phyloP scores from a whole-genome alignment of 2,113 vertebrate genomes.

The Deroptyus accipitrinus region DNA sequence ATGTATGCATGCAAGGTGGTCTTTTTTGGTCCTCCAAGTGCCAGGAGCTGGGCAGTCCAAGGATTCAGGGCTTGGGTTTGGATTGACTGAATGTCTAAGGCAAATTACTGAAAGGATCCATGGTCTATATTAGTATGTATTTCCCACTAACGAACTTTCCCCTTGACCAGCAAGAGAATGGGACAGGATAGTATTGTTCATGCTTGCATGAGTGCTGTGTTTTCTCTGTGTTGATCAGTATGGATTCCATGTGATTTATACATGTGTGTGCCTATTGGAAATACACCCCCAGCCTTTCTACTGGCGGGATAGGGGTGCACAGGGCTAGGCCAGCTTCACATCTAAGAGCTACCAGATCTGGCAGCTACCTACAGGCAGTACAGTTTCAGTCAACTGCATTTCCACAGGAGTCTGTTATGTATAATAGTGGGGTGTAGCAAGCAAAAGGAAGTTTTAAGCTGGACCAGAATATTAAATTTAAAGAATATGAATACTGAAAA shows the following conservation, averaged over 20 bases:
- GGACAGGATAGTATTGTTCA: background rate
- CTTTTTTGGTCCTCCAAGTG: background rate
- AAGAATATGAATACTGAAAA: background rate
- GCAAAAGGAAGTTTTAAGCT: background rate
- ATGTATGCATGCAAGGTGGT: accelerated
- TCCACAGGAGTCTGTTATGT: background rate
- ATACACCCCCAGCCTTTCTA: accelerated
- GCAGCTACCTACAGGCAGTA: background rate
- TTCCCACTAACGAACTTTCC: background rate
- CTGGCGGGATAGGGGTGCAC: background rate
- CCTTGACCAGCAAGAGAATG: background rate
- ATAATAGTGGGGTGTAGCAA: accelerated
- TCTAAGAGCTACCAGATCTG: background rate
- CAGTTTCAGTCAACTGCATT: background rate
- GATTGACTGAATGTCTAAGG: background rate
- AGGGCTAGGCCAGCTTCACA: background rate
- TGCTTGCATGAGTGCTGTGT: background rate
- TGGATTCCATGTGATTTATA: background rate
- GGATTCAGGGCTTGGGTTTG: background rate
- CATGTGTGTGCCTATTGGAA: accelerated
- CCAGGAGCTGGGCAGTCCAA: too few relatives aligned
- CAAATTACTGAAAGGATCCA: background rate
- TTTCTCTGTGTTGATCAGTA: background rate
- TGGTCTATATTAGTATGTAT: background rate
- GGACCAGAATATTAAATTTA: background rate